These are phyloP conservation scores for Caenorhabditis zanzibari DNA, from an alignment of 2,888 invertebrate genomes.

Conservation along the genomic window DNA sequence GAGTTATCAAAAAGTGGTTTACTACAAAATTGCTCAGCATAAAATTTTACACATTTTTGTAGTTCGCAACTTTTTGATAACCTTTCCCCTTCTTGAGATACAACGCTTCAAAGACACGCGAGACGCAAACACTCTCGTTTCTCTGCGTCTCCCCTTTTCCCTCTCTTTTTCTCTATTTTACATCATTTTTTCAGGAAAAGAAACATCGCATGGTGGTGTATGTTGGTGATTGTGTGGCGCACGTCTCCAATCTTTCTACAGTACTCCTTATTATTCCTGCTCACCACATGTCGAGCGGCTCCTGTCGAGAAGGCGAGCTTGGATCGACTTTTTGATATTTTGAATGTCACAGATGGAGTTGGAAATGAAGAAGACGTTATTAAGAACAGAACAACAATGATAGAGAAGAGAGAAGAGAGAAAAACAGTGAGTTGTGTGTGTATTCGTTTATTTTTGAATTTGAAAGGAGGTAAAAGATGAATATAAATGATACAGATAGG, in stretches of 20 bases:
- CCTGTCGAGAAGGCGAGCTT: constrained; percentile 25
- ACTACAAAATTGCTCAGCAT: too few relatives aligned
- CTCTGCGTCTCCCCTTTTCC: too few relatives aligned
- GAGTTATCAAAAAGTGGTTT: too few relatives aligned
- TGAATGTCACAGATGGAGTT: constrained; percentile 32
- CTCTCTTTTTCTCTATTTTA: too few relatives aligned
- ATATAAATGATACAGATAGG: too few relatives aligned
- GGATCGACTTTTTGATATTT: constrained; percentile 33
- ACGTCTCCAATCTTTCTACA: constrained; percentile 13
- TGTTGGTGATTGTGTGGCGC: constrained; percentile 39
- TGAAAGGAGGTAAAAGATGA: too few relatives aligned
- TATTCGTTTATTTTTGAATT: too few relatives aligned
- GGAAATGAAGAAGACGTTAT: background rate
- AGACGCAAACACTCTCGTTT: too few relatives aligned
- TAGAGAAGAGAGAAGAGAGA: background rate
- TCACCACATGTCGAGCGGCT: constrained; percentile 1
- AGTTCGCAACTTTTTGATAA: too few relatives aligned
- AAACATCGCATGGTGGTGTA: constrained; percentile 63
- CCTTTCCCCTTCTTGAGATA: too few relatives aligned
- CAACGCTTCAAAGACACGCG: too few relatives aligned
- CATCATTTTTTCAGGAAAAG: constrained; percentile 49
- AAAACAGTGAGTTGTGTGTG: constrained; percentile 6
- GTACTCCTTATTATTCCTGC: background rate
- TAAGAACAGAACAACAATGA: background rate
- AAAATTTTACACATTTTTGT: too few relatives aligned